A percentile compares a stretch with the other conserved stretches of the same genome.
phyloP scores from a whole-genome alignment of 2,797 vertebrate species.

The Peromyscus nudipes region DNA sequence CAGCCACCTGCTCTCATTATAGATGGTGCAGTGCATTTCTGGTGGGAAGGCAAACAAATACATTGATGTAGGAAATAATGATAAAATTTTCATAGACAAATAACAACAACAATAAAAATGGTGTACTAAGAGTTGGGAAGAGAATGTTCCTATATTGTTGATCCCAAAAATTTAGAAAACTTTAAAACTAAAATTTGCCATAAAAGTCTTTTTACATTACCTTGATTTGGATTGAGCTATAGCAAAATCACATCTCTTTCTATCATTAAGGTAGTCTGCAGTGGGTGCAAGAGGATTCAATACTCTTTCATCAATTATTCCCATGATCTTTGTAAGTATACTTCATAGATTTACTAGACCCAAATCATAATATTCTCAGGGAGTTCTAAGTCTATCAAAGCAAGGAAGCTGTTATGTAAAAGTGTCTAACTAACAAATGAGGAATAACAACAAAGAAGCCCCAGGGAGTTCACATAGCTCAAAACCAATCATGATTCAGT shows the following conservation, averaged over 20 bases:
- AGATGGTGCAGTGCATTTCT: neutral
- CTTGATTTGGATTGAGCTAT: constrained; percentile 49
- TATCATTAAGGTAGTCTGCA: constrained; percentile 61
- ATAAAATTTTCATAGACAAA: constrained; percentile 5
- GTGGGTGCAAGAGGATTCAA: constrained; percentile 62
- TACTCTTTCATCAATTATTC: constrained; percentile 63
- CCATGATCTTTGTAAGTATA: constrained; percentile 39
- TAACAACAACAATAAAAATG: neutral
- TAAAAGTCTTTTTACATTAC: constrained; percentile 26
- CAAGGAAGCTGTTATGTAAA: constrained; percentile 57
- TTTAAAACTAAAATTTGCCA: constrained; percentile 61
- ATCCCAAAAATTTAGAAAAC: constrained; percentile 22
- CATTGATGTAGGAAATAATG: neutral
- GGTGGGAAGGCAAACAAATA: neutral
- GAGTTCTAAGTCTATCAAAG: constrained; percentile 59
- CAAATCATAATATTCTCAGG: constrained; percentile 30
- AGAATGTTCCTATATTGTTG: neutral
- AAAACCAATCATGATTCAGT: constrained; percentile 41
- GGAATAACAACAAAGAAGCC: constrained; percentile 46
- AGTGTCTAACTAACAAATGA: constrained; percentile 65
- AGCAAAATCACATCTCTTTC: constrained; percentile 64
- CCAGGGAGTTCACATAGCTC: neutral
- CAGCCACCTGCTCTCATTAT: neutral
- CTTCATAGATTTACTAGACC: constrained; percentile 57
- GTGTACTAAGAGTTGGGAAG: neutral